Evolutionary conservation across 2,113 vertebrate genomes (phyloP).

Genomic region (Piprites chloris): DNA sequence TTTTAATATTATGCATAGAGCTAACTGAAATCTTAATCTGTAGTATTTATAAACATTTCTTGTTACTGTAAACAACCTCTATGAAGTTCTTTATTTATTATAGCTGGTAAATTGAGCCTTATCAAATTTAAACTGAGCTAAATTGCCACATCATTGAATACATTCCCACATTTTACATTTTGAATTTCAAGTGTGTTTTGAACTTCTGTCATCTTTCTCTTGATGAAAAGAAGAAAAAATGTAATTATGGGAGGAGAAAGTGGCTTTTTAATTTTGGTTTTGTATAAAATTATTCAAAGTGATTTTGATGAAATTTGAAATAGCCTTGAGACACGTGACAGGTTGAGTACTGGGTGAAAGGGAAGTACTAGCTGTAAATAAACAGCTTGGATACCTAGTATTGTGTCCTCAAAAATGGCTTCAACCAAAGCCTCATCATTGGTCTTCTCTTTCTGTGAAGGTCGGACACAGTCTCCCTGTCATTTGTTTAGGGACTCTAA

Average conservation of each 20-base stretch:
- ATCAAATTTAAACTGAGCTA: not conserved
- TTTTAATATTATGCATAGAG: not conserved
- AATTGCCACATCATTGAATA: constrained; percentile 4
- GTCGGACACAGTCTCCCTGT: not conserved
- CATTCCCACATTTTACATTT: constrained; percentile 28
- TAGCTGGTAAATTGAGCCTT: not conserved
- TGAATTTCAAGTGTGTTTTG: not conserved
- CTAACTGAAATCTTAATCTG: not conserved
- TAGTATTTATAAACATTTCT: not conserved
- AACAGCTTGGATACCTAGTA: not conserved
- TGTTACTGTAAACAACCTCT: not conserved
- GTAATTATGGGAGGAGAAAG: not conserved
- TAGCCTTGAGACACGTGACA: not conserved
- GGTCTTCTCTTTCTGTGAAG: not conserved
- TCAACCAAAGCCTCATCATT: not conserved
- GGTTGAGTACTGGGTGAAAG: not conserved
- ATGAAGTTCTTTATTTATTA: not conserved
- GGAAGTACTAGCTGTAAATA: not conserved
- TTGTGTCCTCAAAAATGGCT: not conserved
- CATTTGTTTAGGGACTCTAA: not conserved
- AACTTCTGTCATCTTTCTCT: constrained; percentile 18
- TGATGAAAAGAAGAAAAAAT: not conserved
- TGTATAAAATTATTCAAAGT: not conserved
- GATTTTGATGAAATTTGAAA: not conserved
- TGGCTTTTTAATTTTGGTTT: not conserved